Evolutionary conservation across 2,113 vertebrate genomes (phyloP), one percentile per base, ranked within the genome.

Genomic region (Seriola dumerili): DNA sequence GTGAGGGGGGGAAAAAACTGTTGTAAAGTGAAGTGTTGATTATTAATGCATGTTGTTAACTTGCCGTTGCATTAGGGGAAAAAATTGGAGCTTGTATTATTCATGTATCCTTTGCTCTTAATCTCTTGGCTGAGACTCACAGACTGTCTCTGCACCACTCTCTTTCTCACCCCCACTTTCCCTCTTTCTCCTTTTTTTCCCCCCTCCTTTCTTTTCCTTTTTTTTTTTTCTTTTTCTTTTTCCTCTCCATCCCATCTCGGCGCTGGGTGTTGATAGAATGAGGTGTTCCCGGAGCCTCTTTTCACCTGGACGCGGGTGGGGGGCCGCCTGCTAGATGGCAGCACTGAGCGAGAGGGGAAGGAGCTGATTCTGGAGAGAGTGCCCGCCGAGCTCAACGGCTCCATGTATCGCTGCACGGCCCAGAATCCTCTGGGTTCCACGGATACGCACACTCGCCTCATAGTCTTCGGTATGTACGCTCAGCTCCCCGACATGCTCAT

Each of bases 351-450:
- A 0, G 96, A 96, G 0, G 98, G 98, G 6, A 97, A 94, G 87
- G 97, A 98, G 84, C 96, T 99, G 92, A 95, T 99, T 71, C 90
- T 99, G 94, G 98, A 99, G 90, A 80, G 98, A 2, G 98, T 99
- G 9, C 98, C 97, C 0, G 97, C 98, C 0, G 98, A 99, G 84
- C 97, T 99, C 62, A 99, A 99, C 0, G 98, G 98, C 73, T 98
- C 98, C 93, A 98, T 99, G 98, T 99, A 98, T 85, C 97, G 97
- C 91, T 99, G 98, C 95, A 99, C 97, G 0, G 98, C 98, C 34
- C 97, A 99, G 95, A 99, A 99, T 92, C 97, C 98, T 0, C 91
- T 99, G 93, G 98, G 98, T 68, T 97, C 98, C 91, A 99, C 98
- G 0, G 98, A 99, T 93, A 99, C 98, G 1, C 98, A 99, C 95